These are phyloP conservation scores for Ormia ochracea DNA, from an alignment of 2,888 invertebrate genomes.

Conservation along the genomic window DNA sequence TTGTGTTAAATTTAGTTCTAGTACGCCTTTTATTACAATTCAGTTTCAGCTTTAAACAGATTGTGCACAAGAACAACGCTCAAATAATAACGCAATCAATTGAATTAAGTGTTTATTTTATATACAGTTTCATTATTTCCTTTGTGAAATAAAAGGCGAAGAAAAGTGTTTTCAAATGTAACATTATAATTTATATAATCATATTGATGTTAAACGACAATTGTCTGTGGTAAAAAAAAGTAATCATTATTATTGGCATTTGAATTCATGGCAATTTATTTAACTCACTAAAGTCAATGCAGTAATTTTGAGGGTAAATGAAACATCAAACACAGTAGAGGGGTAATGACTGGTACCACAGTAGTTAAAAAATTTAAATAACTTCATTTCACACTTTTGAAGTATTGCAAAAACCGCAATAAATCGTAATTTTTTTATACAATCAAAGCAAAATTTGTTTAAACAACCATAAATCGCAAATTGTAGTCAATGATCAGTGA, in stretches of 20 bases:
- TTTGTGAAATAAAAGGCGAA: background rate
- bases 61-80: conserved; percentile 3
- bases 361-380: too few relatives aligned
- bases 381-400: too few relatives aligned
- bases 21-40: conserved; percentile 5
- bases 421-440: too few relatives aligned
- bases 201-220: conserved; percentile 43
- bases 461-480: too few relatives aligned
- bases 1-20: conserved; percentile 42
- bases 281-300: background rate
- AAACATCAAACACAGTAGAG: too few relatives aligned
- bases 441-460: too few relatives aligned
- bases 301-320: too few relatives aligned
- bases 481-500: too few relatives aligned
- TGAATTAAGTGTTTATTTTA: conserved; percentile 63
- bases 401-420: too few relatives aligned
- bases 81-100: conserved; percentile 55
- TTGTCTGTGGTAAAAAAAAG: background rate
- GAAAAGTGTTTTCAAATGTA: conserved; percentile 22
- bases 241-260: conserved; percentile 1
- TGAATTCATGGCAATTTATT: conserved; percentile 4
- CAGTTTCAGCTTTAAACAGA: background rate
- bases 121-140: conserved; percentile 50
- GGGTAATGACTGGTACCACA: too few relatives aligned
- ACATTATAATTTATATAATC: conserved; percentile 55